Evolutionary conservation across 2,113 vertebrate genomes (phyloP).

Genomic region (Chionodraco myersi): DNA sequence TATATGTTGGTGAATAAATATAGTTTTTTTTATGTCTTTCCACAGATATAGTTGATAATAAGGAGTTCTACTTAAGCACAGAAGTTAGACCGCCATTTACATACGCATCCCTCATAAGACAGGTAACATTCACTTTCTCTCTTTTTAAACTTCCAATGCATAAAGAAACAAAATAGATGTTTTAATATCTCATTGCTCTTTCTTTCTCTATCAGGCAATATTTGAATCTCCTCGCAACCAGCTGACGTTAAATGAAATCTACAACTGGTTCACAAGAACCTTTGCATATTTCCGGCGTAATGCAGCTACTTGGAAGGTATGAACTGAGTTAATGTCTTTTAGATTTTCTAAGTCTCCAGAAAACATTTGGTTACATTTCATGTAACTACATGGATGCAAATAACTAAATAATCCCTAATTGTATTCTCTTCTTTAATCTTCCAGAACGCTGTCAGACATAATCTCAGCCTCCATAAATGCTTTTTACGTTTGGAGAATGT

Average conservation of each 20-base stretch:
- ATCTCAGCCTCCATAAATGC: constrained; percentile 87
- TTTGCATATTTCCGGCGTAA: constrained; percentile 99
- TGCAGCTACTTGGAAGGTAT: constrained; percentile 99
- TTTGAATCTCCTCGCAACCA: constrained; percentile 97
- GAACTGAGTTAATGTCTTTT: neutral
- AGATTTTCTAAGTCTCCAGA: neutral
- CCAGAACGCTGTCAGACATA: constrained; percentile 86
- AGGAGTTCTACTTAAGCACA: constrained; percentile 98
- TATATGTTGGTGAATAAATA: neutral
- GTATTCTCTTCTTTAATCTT: neutral
- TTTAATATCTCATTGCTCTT: constrained; percentile 27
- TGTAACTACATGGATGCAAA: neutral
- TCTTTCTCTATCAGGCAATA: constrained; percentile 88
- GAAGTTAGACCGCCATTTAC: constrained; percentile 98
- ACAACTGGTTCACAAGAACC: constrained; percentile 99
- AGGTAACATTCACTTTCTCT: constrained; percentile 84
- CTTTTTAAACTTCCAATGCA: too few species aligned
- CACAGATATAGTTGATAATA: constrained; percentile 98
- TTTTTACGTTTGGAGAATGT: constrained; percentile 85
- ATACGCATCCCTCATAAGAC: constrained; percentile 98
- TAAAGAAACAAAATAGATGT: neutral
- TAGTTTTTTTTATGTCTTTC: constrained; percentile 49
- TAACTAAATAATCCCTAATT: neutral
- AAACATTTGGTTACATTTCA: neutral
- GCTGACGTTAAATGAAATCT: constrained; percentile 99